Evolutionary conservation across 1,140 invertebrate genomes (phyloP).

Genomic region (Habropoda laboriosa): DNA sequence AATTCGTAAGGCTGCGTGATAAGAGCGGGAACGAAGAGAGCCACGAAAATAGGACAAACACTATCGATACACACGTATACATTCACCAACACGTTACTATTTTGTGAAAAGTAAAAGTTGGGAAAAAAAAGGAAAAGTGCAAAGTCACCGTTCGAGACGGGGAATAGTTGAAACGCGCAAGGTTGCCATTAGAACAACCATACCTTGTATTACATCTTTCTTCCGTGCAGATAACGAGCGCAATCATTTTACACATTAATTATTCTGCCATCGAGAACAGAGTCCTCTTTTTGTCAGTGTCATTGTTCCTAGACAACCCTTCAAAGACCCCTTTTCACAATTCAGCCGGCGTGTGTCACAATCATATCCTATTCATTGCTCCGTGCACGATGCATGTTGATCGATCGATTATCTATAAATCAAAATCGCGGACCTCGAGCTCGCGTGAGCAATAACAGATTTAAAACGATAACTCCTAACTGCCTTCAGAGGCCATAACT

Average conservation of each 20-base stretch:
- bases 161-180: not conserved
- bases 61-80: not conserved
- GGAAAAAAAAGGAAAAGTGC: too few species aligned
- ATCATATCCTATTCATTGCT: slow-evolving; percentile 22
- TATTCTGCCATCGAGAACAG: slow-evolving; percentile 12
- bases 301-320: slow-evolving; percentile 3
- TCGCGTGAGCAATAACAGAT: not conserved
- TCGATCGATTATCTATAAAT: slow-evolving; percentile 28
- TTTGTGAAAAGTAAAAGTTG: not conserved
- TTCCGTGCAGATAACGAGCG: not conserved
- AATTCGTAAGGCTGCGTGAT: slow-evolving; percentile 36
- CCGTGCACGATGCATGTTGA: not conserved
- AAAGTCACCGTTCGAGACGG: too few species aligned
- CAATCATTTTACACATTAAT: slow-evolving; percentile 24
- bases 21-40: slow-evolving; percentile 1
- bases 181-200: not conserved
- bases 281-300: slow-evolving; percentile 21
- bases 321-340: slow-evolving; percentile 8
- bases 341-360: slow-evolving; percentile 2
- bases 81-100: not conserved
- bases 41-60: slow-evolving; percentile 12
- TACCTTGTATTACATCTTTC: not conserved
- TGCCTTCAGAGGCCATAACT: not conserved
- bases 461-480: not conserved
- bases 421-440: not conserved